Evolutionary conservation across 2,797 vertebrate genomes (phyloP).

Genomic region (Distichodus sexfasciatus): DNA sequence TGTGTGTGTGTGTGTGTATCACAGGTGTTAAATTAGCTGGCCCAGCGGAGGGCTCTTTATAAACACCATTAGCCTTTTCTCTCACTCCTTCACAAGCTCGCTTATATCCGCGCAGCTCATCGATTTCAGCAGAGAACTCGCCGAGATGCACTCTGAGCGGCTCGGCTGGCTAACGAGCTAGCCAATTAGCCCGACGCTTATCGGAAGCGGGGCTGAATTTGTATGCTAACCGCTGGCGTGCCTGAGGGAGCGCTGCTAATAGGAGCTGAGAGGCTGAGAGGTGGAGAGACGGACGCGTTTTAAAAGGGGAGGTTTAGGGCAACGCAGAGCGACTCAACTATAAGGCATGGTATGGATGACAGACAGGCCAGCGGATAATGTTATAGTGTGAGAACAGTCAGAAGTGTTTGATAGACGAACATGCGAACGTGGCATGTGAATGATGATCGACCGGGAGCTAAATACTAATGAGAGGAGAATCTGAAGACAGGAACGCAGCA

Average conservation of each 20-base stretch:
- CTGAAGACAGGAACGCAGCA: no score
- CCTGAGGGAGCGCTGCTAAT: conserved; percentile 14
- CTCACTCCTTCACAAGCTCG: conserved; percentile 51
- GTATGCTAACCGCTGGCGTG: neutral
- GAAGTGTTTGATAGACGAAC: no score
- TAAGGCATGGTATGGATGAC: no score
- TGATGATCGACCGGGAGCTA: no score
- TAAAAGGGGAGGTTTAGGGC: no score
- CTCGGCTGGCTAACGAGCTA: conserved; percentile 9
- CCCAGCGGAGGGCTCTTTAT: conserved; percentile 50
- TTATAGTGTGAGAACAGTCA: no score
- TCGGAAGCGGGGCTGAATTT: neutral
- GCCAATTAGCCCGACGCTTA: conserved; percentile 18
- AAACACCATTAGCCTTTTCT: conserved; percentile 53
- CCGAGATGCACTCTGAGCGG: neutral
- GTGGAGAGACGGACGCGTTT: no score
- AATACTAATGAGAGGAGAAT: no score
- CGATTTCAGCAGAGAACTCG: conserved; percentile 50
- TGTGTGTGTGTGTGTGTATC: conserved; percentile 24
- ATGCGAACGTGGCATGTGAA: no score
- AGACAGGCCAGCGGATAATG: no score
- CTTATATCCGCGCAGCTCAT: conserved; percentile 63
- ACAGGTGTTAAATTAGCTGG: conserved; percentile 59
- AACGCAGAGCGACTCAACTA: no score
- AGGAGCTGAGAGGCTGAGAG: neutral